Conservation (phyloP, 2,113 vertebrate genomes). For the Gracilinanus agilis region DNA sequence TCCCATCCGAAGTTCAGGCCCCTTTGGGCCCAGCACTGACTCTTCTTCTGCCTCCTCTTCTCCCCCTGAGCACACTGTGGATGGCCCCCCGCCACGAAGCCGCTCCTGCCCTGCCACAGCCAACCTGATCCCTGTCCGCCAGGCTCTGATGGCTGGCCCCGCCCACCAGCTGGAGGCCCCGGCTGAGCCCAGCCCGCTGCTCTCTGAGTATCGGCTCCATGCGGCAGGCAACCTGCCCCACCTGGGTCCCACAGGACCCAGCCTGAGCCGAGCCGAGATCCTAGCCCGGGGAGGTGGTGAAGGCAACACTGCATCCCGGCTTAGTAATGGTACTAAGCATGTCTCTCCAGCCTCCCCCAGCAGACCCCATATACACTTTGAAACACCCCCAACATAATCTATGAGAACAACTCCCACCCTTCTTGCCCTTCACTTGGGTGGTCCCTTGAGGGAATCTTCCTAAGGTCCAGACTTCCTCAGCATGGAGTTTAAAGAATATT, state of each 20-base stretch:
- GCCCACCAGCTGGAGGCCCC: conserved; percentile 73
- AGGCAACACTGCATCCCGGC: conserved; percentile 81
- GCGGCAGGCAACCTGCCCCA: conserved; percentile 79
- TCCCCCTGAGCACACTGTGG: conserved; percentile 81
- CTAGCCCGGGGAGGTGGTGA: conserved; percentile 81
- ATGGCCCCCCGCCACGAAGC: conserved; percentile 82
- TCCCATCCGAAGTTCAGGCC: conserved; percentile 88
- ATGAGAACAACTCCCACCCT: neutral
- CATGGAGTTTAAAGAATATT: neutral
- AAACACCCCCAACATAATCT: neutral
- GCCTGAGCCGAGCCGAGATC: conserved; percentile 81
- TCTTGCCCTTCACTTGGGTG: conserved; percentile 6
- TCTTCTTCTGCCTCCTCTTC: conserved; percentile 90
- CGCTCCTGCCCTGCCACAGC: conserved; percentile 83
- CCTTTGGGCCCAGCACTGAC: conserved; percentile 87
- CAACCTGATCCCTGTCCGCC: conserved; percentile 83
- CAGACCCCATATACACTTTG: neutral
- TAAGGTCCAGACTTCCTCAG: neutral
- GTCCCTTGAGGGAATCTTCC: neutral
- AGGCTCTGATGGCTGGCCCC: conserved; percentile 74
- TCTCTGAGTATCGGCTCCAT: conserved; percentile 86
- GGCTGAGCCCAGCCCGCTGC: conserved; percentile 38
- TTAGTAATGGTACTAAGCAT: conserved; percentile 88
- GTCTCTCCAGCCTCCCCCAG: neutral
- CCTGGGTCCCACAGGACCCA: conserved; percentile 69